These are phyloP conservation scores for Scolopax bukidnonensis DNA, from an alignment of 2,797 vertebrate species.

Conservation along the genomic window DNA sequence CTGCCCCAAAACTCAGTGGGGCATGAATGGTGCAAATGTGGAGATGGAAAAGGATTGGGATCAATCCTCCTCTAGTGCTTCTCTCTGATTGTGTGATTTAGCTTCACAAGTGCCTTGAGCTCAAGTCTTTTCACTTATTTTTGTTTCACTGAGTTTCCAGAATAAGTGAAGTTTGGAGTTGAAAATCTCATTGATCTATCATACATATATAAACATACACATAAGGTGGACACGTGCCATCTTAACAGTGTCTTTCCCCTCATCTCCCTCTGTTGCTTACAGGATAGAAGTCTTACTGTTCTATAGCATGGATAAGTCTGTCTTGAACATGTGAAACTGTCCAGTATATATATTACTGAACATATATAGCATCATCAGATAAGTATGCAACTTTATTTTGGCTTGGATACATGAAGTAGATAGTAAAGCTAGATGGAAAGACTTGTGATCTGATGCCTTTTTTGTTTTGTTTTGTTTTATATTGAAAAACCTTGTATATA, in stretches of 20 bases:
- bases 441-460: background rate
- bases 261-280: background rate
- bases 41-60: accelerated
- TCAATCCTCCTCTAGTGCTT: background rate
- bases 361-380: background rate
- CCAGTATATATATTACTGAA: background rate
- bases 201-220: background rate
- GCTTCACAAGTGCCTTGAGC: background rate
- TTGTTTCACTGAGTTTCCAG: background rate
- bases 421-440: background rate
- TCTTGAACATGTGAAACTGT: background rate
- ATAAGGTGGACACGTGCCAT: background rate
- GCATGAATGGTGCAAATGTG: background rate
- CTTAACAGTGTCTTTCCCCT: background rate
- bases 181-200: background rate
- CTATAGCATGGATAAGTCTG: background rate
- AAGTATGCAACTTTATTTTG: background rate
- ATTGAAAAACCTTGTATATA: background rate
- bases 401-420: background rate
- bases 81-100: background rate
- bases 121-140: background rate
- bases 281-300: background rate
- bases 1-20: background rate
- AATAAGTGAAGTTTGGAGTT: background rate
- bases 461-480: background rate